Evolutionary conservation across 1,140 invertebrate genomes (phyloP), one percentile per base, ranked within the genome.

Genomic region (Danaus melanippus): DNA sequence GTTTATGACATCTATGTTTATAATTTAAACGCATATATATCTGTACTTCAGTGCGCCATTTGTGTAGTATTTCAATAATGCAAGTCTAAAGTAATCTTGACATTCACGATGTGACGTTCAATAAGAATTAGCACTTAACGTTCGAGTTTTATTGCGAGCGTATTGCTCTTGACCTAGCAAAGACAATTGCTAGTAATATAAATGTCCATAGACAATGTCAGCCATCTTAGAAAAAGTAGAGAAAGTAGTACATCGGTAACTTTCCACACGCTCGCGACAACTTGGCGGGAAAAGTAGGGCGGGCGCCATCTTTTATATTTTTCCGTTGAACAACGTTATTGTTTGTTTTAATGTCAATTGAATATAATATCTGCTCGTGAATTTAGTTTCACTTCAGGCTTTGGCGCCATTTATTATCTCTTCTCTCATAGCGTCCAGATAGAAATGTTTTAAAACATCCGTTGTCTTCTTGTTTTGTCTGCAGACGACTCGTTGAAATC

Each of bases 221-320:
- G 77, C 84, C 81, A 84, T 84, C 70, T 84, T 84, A 79, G 81
- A 83, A 86, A 85, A 84, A 86, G 84, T 84, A 79, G 84, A 84
- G 84, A 86, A 86, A 86, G 84, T 86, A 86, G 84, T 84, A 80
- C 84, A 82, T 65, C 64, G 64, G 77, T 82, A 86, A 86, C 84
- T 86, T 86, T 86, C 84, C 81, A 86, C 71, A 74, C 82, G 76
- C 71, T 71, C 70, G 64, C 69, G 64, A 72, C 69, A 73, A 76
- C 70, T 77, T 76, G 73, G 71, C 69, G 74, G 75, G 76, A 83
- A 83, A 85, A 82, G 79, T 83, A 76, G 83, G 81, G 70, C 79
- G 70, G 52, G 71, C 68, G 79, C 82, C 79, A 83, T 83, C 57
- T 83, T 82, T 80, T 66, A 82, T 80, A 80, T 76, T 79, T 77